phyloP scores from a whole-genome alignment of 2,797 vertebrate genomes.

The Momotus momota region DNA sequence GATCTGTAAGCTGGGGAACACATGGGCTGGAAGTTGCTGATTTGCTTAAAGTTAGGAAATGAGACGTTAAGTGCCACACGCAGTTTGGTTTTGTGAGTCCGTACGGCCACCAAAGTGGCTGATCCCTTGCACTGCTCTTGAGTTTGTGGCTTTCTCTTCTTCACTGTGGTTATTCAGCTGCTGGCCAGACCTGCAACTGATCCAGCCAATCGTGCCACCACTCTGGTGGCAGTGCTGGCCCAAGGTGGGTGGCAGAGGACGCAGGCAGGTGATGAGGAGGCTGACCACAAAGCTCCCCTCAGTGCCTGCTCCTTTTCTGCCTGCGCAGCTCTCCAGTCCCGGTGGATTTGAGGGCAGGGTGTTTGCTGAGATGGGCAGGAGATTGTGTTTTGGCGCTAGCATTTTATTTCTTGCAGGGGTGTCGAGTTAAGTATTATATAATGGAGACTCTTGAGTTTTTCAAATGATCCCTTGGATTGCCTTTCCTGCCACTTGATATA shows the following conservation, averaged over 20 bases:
- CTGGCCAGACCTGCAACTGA: background rate
- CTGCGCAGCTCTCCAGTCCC: rapidly evolving
- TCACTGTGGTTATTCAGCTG: background rate
- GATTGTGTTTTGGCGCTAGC: rapidly evolving
- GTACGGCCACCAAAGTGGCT: background rate
- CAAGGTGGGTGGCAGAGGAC: background rate
- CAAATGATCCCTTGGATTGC: background rate
- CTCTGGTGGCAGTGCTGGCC: background rate
- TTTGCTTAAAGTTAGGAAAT: background rate
- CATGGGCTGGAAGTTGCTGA: background rate
- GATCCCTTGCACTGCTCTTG: background rate
- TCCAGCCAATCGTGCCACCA: background rate
- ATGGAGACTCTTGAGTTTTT: background rate
- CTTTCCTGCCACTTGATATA: background rate
- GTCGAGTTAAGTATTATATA: background rate
- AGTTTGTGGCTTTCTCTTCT: background rate
- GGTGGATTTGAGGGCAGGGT: rapidly evolving
- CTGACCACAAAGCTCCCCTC: rapidly evolving
- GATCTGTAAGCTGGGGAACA: background rate
- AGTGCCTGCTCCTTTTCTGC: background rate
- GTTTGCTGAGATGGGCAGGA: background rate
- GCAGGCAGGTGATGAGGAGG: rapidly evolving
- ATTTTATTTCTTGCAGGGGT: background rate
- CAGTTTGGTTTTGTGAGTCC: background rate
- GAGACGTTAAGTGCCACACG: background rate